phyloP scores from a whole-genome alignment of 2,797 vertebrate species.

The Pseudomugil tenellus region DNA sequence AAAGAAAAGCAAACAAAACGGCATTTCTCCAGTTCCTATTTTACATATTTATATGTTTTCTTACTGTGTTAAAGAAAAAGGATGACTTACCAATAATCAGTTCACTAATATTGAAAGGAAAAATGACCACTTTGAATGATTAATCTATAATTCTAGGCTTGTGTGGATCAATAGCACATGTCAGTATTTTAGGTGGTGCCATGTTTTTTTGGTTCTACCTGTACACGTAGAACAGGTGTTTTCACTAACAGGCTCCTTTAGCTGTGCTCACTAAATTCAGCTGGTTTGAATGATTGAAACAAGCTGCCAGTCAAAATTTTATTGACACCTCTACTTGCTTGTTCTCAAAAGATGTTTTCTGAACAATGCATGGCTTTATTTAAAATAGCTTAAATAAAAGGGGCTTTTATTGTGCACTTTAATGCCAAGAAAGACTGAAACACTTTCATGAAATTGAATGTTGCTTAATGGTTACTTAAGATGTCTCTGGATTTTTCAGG shows the following conservation, averaged over 20 bases:
- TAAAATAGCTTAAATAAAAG: background rate
- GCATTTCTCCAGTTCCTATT: background rate
- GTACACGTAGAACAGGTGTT: too few species aligned
- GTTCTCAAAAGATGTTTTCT: background rate
- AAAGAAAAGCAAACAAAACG: background rate
- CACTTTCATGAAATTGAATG: background rate
- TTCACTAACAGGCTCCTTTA: too few species aligned
- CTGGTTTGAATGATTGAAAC: too few species aligned
- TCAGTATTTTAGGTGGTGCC: background rate
- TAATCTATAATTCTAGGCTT: background rate
- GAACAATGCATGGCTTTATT: background rate
- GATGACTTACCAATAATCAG: background rate
- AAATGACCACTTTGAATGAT: background rate
- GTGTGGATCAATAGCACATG: background rate
- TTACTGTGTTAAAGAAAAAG: background rate
- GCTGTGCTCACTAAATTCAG: too few species aligned
- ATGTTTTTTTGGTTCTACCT: too few species aligned
- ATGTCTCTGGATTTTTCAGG: background rate
- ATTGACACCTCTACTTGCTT: too few species aligned
- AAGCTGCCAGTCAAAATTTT: too few species aligned
- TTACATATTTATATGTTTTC: constrained; percentile 1
- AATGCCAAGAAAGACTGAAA: background rate
- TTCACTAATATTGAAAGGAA: too few species aligned
- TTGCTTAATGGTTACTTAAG: background rate
- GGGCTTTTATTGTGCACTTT: background rate